Conservation (phyloP, 2,888 invertebrate genomes). For the Gasteruption jaculator region DNA sequence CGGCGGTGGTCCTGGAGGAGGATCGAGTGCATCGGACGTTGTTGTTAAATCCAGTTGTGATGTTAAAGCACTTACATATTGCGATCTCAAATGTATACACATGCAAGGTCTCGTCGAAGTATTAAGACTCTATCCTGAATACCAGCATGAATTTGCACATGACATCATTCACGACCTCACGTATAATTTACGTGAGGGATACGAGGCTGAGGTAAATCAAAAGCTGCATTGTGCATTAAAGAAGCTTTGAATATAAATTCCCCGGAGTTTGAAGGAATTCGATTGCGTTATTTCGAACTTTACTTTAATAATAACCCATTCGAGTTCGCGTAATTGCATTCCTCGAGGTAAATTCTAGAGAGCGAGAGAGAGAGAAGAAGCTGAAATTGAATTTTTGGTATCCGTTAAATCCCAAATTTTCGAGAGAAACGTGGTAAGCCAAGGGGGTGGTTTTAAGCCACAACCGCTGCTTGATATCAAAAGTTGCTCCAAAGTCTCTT, state of each 20-base stretch:
- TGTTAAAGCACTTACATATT: conserved; percentile 92
- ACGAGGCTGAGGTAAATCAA: conserved; percentile 71
- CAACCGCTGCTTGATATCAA: no score
- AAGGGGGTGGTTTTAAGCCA: no score
- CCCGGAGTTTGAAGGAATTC: not conserved
- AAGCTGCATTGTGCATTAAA: conserved; percentile 1
- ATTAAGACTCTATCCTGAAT: conserved; percentile 86
- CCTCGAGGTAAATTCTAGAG: no score
- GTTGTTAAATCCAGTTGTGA: conserved; percentile 92
- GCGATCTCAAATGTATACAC: conserved; percentile 91
- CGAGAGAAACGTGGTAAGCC: no score
- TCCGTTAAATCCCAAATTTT: no score
- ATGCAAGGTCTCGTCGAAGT: conserved; percentile 88
- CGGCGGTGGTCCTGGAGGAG: conserved; percentile 60
- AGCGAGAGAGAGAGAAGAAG: not conserved
- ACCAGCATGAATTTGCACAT: conserved; percentile 88
- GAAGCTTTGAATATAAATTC: not conserved
- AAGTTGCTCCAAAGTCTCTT: no score
- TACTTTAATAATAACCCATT: no score
- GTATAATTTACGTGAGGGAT: conserved; percentile 89
- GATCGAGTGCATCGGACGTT: conserved; percentile 62
- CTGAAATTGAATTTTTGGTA: no score
- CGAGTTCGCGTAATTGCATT: no score
- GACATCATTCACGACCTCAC: conserved; percentile 95
- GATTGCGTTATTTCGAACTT: no score